phyloP scores from a whole-genome alignment of 2,113 vertebrate genomes.

The Pseudorectes ferrugineus region DNA sequence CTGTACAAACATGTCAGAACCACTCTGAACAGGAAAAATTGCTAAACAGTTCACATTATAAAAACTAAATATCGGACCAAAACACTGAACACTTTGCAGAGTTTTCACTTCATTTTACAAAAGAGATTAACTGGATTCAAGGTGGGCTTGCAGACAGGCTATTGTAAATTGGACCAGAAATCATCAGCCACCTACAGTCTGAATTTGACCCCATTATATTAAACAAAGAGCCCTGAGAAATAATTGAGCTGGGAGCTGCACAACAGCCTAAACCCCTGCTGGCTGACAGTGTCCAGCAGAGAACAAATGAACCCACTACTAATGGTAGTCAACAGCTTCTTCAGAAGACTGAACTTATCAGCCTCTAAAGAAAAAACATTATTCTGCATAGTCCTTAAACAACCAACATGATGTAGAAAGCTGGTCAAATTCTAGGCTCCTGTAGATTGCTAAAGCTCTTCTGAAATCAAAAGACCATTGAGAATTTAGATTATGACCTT shows the following conservation, averaged over 20 bases:
- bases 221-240: conserved; percentile 64
- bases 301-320: conserved; percentile 63
- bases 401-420: not conserved
- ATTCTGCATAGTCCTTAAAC: not conserved
- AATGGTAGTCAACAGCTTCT: conserved; percentile 64
- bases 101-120: conserved; percentile 17
- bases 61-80: not conserved
- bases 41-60: not conserved
- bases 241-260: conserved; percentile 61
- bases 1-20: not conserved
- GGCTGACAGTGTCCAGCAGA: conserved; percentile 57
- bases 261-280: conserved; percentile 58
- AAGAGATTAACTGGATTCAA: conserved; percentile 42
- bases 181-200: conserved; percentile 46
- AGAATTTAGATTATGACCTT: not conserved
- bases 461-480: not conserved
- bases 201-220: conserved; percentile 66
- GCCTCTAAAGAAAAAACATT: not conserved
- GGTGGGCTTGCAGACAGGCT: conserved; percentile 23
- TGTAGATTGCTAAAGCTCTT: not conserved
- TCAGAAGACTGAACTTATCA: conserved; percentile 52
- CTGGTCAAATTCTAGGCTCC: not conserved
- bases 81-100: not conserved
- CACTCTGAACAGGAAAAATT: not conserved
- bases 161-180: conserved; percentile 59